phyloP scores from a whole-genome alignment of 53 echinoderm and acorn worm species.

The Paracentrotus lividus region DNA sequence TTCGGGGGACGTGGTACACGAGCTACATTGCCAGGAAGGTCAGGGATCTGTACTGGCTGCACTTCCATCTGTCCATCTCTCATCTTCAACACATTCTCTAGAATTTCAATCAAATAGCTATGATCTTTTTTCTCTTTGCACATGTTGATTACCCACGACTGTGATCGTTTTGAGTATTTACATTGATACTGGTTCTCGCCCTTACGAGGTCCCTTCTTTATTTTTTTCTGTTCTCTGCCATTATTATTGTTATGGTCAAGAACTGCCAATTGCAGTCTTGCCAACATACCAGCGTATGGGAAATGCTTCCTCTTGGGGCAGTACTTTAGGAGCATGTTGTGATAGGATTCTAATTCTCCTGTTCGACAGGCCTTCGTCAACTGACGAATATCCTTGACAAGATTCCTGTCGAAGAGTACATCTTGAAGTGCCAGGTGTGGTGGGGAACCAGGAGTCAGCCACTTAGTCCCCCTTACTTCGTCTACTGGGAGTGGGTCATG shows the following conservation, averaged over 20 bases:
- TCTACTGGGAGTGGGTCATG: conserved; percentile 14
- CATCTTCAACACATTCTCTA: not conserved
- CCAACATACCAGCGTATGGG: conserved; percentile 50
- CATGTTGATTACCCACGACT: not conserved
- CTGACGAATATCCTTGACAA: conserved; percentile 46
- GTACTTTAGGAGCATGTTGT: conserved; percentile 73
- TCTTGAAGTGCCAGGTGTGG: conserved; percentile 60
- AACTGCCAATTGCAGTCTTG: conserved; percentile 56
- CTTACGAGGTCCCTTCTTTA: not conserved
- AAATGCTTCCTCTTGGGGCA: conserved; percentile 68
- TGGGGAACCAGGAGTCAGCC: conserved; percentile 61
- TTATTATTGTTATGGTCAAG: conserved; percentile 72
- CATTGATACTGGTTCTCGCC: not conserved
- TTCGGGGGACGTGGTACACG: not conserved
- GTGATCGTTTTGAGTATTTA: not conserved
- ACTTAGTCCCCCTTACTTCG: conserved; percentile 17
- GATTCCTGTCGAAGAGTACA: conserved; percentile 54
- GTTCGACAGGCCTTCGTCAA: conserved; percentile 56
- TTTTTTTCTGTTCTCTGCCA: not conserved
- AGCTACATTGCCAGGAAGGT: conserved; percentile 17
- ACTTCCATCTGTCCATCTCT: conserved; percentile 5
- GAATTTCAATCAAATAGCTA: not conserved
- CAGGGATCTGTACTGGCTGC: not conserved
- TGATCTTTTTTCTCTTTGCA: not conserved
- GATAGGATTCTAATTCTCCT: conserved; percentile 71